A percentile compares a stretch with the other conserved stretches of the same genome.
Conservation (phyloP, 2,888 invertebrate species). For the Aphrophora alni region DNA sequence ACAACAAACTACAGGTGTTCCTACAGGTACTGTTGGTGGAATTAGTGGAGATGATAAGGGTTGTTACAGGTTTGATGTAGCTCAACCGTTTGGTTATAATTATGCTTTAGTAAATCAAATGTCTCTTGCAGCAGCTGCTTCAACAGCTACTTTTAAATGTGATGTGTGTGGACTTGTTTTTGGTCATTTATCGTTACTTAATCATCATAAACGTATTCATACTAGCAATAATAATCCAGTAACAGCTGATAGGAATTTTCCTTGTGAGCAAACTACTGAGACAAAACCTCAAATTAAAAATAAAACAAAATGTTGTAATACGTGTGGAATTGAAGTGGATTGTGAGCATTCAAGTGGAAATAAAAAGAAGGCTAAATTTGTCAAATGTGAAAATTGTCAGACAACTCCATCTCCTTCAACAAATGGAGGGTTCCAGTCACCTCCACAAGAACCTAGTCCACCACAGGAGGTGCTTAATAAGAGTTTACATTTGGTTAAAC, state of each 20-base stretch:
- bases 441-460: constrained; percentile 29
- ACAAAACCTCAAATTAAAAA: constrained; percentile 57
- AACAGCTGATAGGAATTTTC: constrained; percentile 57
- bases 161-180: constrained; percentile 88
- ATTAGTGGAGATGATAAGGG: constrained; percentile 60
- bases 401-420: constrained; percentile 39
- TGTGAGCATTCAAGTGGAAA: constrained; percentile 49
- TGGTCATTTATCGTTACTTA: constrained; percentile 79
- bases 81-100: constrained; percentile 65
- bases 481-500: constrained; percentile 78
- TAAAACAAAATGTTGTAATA: constrained; percentile 49
- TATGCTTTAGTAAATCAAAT: constrained; percentile 87
- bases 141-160: constrained; percentile 86
- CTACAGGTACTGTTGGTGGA: constrained; percentile 56
- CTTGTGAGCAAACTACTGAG: constrained; percentile 60
- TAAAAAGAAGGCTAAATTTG: constrained; percentile 53
- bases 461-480: constrained; percentile 55
- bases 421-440: constrained; percentile 38
- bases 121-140: constrained; percentile 69
- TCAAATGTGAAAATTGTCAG: constrained; percentile 53
- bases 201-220: constrained; percentile 85
- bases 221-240: constrained; percentile 41
- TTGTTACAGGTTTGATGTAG: constrained; percentile 61
- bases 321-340: constrained; percentile 53
- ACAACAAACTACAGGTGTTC: constrained; percentile 43